Evolutionary conservation across 1,140 invertebrate species (phyloP).

Genomic region (Brachionus rubens): DNA sequence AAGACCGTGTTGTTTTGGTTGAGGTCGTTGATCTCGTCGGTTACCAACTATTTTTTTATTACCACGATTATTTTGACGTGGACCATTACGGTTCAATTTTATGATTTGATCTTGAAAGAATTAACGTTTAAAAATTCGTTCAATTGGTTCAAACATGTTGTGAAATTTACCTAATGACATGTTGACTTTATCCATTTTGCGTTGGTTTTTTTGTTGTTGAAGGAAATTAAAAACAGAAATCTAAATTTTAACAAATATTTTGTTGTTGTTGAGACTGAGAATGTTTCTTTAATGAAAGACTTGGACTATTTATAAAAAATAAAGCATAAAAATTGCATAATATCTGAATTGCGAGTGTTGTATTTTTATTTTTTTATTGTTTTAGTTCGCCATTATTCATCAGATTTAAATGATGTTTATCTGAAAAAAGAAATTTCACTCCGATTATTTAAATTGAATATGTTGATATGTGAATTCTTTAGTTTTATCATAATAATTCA

Average conservation of each 20-base stretch:
- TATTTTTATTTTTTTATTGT: too few species aligned
- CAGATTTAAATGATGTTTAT: not conserved
- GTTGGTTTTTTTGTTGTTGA: not conserved
- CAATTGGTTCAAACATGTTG: not conserved
- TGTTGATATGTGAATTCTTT: too few species aligned
- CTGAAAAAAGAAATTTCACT: too few species aligned
- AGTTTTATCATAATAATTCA: too few species aligned
- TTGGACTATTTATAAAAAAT: too few species aligned
- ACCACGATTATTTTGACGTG: not conserved
- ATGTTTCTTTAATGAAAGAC: too few species aligned
- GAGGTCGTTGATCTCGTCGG: not conserved
- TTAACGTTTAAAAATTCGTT: not conserved
- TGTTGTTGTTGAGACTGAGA: too few species aligned
- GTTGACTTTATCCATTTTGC: slow-evolving; percentile 45
- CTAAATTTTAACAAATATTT: not conserved
- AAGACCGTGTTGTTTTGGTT: not conserved
- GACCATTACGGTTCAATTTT: not conserved
- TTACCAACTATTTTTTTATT: not conserved
- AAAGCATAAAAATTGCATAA: too few species aligned
- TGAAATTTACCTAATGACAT: slow-evolving; percentile 42
- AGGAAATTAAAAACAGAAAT: not conserved
- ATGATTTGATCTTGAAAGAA: slow-evolving; percentile 31
- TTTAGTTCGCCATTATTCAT: not conserved
- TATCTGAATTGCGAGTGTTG: too few species aligned
- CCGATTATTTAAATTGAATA: too few species aligned